A percentile compares a stretch with the other conserved stretches of the same genome.
Evolutionary conservation across 2,113 vertebrate species (phyloP).

Genomic region (Donacobius atricapilla): DNA sequence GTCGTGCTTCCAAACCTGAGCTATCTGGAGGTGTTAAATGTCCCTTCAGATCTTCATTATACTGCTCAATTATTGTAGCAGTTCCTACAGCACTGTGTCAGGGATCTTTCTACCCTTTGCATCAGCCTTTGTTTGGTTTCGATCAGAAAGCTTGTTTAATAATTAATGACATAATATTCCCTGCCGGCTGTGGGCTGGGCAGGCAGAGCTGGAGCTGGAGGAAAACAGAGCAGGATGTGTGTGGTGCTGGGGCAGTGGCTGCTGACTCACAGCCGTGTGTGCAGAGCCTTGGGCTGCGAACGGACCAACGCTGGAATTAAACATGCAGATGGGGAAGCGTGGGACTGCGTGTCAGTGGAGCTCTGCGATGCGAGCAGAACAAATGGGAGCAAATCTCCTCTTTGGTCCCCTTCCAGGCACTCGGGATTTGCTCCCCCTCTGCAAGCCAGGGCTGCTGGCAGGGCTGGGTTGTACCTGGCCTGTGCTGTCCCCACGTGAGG

Average conservation of each 20-base stretch:
- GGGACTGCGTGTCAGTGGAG: background rate
- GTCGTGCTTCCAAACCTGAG: background rate
- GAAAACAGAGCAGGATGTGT: background rate
- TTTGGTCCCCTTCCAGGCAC: background rate
- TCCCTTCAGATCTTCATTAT: background rate
- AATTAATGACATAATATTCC: background rate
- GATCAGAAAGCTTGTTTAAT: background rate
- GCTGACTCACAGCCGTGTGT: background rate
- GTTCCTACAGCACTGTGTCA: background rate
- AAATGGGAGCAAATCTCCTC: background rate
- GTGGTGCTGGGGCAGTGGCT: background rate
- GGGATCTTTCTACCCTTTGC: background rate
- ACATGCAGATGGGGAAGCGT: background rate
- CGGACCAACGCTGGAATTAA: background rate
- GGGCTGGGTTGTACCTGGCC: background rate
- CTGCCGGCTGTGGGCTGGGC: background rate
- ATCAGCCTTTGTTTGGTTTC: background rate
- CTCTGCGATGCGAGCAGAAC: background rate
- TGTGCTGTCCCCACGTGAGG: background rate
- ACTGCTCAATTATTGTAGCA: background rate
- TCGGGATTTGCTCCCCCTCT: accelerated
- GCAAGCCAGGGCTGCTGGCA: background rate
- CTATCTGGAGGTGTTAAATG: background rate
- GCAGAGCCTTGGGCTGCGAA: background rate
- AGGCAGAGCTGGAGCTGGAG: background rate